These are phyloP conservation scores for Eurytoma californica DNA, from an alignment of 2,888 invertebrate genomes.

Conservation along the genomic window DNA sequence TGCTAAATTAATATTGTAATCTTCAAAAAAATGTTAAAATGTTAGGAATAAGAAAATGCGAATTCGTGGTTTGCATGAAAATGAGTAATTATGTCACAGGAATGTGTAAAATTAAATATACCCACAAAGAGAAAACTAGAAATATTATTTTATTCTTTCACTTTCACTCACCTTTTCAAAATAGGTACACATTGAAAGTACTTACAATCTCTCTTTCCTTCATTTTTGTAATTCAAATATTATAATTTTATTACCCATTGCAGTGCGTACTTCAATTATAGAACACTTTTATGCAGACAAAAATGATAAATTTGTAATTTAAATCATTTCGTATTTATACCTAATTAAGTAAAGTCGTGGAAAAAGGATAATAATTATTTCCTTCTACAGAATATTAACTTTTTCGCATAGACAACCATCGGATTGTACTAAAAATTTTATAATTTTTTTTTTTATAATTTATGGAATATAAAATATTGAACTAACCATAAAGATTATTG, in stretches of 20 bases:
- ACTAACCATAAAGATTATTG: too few relatives aligned
- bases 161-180: slow-evolving; percentile 47
- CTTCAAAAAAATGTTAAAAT: too few relatives aligned
- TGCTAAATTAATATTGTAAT: too few relatives aligned
- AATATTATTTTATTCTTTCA: slow-evolving; percentile 44
- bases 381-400: too few relatives aligned
- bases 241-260: slow-evolving; percentile 7
- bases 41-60: background rate
- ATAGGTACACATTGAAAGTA: slow-evolving; percentile 11
- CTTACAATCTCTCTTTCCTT: slow-evolving; percentile 3
- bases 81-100: slow-evolving; percentile 33
- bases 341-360: too few relatives aligned
- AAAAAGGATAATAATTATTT: too few relatives aligned
- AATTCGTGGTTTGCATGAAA: slow-evolving; percentile 4
- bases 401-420: too few relatives aligned
- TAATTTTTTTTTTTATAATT: too few relatives aligned
- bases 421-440: too few relatives aligned
- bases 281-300: background rate
- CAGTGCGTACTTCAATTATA: background rate
- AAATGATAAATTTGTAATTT: background rate
- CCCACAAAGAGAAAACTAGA: slow-evolving; percentile 48
- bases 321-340: background rate
- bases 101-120: slow-evolving; percentile 35
- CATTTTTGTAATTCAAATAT: background rate
- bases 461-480: too few relatives aligned